phyloP scores from a whole-genome alignment of 92 coral and sea anemone genomes.

The Paramuricea clavata region DNA sequence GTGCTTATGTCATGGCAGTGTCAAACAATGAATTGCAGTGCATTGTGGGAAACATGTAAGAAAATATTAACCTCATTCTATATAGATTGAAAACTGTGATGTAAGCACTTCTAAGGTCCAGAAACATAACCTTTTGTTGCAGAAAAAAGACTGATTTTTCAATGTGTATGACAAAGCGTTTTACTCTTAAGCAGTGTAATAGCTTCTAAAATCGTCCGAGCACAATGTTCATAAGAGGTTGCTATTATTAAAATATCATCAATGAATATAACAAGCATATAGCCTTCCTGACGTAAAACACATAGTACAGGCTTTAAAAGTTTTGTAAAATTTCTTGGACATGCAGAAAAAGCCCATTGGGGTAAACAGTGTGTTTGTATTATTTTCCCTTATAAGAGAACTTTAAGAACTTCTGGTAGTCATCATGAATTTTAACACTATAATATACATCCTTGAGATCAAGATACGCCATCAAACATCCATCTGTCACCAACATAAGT shows the following conservation, averaged over 20 bases:
- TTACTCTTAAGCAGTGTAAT: too few relatives aligned
- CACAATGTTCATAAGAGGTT: background rate
- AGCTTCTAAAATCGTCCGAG: too few relatives aligned
- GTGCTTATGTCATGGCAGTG: too few relatives aligned
- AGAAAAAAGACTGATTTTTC: too few relatives aligned
- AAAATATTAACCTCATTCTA: too few relatives aligned
- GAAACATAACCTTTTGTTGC: too few relatives aligned
- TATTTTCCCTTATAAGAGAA: background rate
- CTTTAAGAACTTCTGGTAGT: background rate
- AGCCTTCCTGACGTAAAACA: slow-evolving; percentile 37
- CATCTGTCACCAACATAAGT: slow-evolving; percentile 45
- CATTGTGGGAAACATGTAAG: too few relatives aligned
- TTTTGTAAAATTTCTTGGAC: slow-evolving; percentile 73
- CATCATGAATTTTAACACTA: background rate
- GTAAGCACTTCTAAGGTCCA: too few relatives aligned
- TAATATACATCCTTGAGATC: slow-evolving; percentile 72
- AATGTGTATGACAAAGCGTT: too few relatives aligned
- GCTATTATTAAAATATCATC: background rate
- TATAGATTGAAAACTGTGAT: too few relatives aligned
- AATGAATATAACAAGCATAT: slow-evolving; percentile 29
- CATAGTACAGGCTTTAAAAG: slow-evolving; percentile 67
- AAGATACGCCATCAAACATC: slow-evolving; percentile 70
- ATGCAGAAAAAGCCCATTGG: slow-evolving; percentile 68
- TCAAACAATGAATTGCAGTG: too few relatives aligned
- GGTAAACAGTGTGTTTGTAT: slow-evolving; percentile 45